Base-by-base conservation (phyloP, 2,888 invertebrate species). In the Pogonocherus hispidulus region DNA sequence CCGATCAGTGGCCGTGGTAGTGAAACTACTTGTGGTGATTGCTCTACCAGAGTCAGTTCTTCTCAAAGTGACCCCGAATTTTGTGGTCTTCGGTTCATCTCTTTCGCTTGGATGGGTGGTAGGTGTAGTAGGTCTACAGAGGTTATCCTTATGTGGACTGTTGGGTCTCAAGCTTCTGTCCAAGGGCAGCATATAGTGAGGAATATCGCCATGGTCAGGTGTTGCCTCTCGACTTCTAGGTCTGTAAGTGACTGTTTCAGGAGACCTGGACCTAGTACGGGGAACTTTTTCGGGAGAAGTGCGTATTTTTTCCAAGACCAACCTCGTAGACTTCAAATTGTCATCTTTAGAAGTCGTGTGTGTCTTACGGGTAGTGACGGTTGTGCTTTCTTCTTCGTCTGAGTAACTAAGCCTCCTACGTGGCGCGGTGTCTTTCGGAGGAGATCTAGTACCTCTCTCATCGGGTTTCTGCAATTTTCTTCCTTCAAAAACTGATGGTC, bases 11-110 rank as follows among this genome's bases (percentile, higher is more conserved):
- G 85, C 85, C 74, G 85, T 87, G 8, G 80, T 77, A 1, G 86
- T 83, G 1, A 86, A 84, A 18, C 56, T 73, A 37, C 72, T 76
- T 64, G 86, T 86, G 71, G 86, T 87, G n/a, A 82, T 81, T 1
- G 86, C 84, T 71, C 87, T 85, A 71, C 88, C 89, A 6, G 88
- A 86, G 75, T 90, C 88, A 1, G 90, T 89, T 67, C 88, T 87
- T 22, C 88, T 88, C 23, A 91, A 85, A 56, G 91, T 91, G 5
- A 93, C 90, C 32, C 92, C 92, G 79, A 93, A 93, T 79, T 92
- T 92, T 1, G 90, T 73, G 78, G 81, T 77, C 79, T 82, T 75
- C 65, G 80, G 67, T 52, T 77, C 69, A 80, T 81, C 73, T 81
- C 84, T 80, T 66, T 81, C 76, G 47, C 27, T 52, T 20, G 67